A percentile compares a stretch with the other conserved stretches of the same genome.
These are phyloP conservation scores for Taenioides sp. DNA, from an alignment of 2,797 vertebrate species.

Conservation along the genomic window DNA sequence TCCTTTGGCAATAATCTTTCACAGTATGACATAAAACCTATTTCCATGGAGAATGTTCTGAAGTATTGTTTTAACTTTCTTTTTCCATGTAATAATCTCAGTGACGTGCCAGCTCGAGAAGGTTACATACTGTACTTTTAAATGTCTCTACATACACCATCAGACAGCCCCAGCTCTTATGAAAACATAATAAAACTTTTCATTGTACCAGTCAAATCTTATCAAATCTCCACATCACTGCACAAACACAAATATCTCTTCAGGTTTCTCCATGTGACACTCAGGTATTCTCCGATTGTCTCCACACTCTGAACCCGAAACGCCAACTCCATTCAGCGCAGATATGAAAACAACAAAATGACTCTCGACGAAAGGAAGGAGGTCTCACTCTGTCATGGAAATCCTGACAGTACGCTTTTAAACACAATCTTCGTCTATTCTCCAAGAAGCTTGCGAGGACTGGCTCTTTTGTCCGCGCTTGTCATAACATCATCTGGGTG, in stretches of 20 bases:
- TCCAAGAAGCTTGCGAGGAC: background rate
- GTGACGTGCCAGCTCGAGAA: too few relatives aligned
- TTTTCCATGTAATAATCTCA: too few relatives aligned
- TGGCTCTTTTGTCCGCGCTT: background rate
- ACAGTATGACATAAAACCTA: too few relatives aligned
- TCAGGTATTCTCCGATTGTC: background rate
- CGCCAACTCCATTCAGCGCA: background rate
- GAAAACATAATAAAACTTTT: background rate
- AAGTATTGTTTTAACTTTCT: too few relatives aligned
- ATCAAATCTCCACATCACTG: background rate
- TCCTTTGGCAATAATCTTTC: too few relatives aligned
- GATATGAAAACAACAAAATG: background rate
- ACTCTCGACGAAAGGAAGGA: background rate
- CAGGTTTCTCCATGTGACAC: constrained; percentile 3
- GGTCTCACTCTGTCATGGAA: constrained; percentile 2
- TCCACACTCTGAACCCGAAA: constrained; percentile 4
- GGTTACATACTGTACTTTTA: background rate
- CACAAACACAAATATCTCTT: constrained; percentile 18
- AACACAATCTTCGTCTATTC: constrained; percentile 9
- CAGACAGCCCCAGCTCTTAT: background rate
- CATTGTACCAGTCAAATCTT: background rate
- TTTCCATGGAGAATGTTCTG: too few relatives aligned
- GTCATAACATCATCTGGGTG: constrained; percentile 7
- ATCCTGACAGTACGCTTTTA: constrained; percentile 5
- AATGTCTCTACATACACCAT: background rate